Percentiles rank a stretch among this genome's conserved stretches.
Conservation (phyloP, 1,140 invertebrate species). For the Sycophaga agraensis region DNA sequence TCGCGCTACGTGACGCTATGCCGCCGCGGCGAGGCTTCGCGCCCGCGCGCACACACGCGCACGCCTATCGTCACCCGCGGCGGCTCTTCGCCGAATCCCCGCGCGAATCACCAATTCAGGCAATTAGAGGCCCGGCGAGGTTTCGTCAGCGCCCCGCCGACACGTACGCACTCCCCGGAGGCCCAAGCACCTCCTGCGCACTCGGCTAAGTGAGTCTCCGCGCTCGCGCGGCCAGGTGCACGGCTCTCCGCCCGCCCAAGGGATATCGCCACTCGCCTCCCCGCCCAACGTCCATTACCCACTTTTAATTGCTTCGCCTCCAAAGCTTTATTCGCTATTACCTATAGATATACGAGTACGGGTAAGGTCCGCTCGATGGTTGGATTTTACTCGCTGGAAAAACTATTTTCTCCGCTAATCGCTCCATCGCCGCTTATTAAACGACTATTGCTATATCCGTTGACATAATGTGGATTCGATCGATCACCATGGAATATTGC, state of each 20-base stretch:
- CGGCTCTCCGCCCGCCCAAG: background rate
- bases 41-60: background rate
- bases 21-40: slow-evolving; percentile 28
- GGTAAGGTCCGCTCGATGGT: too few relatives aligned
- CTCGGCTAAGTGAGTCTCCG: background rate
- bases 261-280: background rate
- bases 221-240: background rate
- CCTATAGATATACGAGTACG: too few relatives aligned
- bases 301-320: too few relatives aligned
- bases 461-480: too few relatives aligned
- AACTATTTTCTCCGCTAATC: too few relatives aligned
- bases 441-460: too few relatives aligned
- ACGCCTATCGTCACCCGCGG: background rate
- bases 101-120: slow-evolving; percentile 1
- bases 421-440: too few relatives aligned
- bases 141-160: background rate
- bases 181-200: background rate
- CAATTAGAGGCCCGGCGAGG: background rate
- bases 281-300: background rate
- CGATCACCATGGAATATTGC: too few relatives aligned
- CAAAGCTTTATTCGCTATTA: too few relatives aligned
- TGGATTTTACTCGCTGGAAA: too few relatives aligned
- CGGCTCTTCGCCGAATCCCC: background rate
- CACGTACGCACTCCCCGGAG: background rate
- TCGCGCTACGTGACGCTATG: slow-evolving; percentile 53